Percentiles rank a stretch among this genome's conserved stretches.
Conservation (phyloP, 2,797 vertebrate genomes). For the Anomalospiza imberbis region DNA sequence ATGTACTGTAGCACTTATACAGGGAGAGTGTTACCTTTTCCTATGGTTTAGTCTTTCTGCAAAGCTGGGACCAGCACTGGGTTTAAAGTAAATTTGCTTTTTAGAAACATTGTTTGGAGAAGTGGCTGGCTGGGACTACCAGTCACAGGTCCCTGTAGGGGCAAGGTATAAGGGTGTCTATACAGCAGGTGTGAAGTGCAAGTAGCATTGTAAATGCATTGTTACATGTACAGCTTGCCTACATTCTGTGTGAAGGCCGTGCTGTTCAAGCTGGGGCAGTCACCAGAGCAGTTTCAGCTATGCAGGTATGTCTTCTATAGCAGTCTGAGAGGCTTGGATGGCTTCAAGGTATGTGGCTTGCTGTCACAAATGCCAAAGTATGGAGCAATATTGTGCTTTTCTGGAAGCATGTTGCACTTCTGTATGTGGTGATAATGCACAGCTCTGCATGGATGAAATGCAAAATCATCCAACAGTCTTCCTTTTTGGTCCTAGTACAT, state of each 20-base stretch:
- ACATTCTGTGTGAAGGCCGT: rapidly evolving
- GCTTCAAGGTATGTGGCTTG: neutral
- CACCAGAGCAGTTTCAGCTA: neutral
- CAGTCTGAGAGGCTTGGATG: neutral
- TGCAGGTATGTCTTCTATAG: neutral
- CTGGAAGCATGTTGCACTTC: neutral
- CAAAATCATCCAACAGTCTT: neutral
- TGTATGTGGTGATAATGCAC: neutral
- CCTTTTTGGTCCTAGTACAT: neutral
- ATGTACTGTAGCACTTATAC: neutral
- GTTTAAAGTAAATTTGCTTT: neutral
- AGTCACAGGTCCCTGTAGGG: neutral
- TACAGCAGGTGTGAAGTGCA: neutral
- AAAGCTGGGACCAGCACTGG: neutral
- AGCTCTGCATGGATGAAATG: neutral
- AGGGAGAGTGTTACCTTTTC: neutral
- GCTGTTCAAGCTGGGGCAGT: neutral
- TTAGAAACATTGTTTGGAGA: neutral
- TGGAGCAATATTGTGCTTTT: neutral
- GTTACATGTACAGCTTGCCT: neutral
- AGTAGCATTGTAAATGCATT: neutral
- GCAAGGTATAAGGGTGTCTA: rapidly evolving
- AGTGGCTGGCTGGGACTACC: neutral
- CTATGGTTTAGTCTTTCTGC: neutral
- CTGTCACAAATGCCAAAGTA: neutral